A percentile compares a stretch with the other conserved stretches of the same genome.
These are phyloP conservation scores for Mungos mungo DNA, from an alignment of 2,113 vertebrate species.

Conservation along the genomic window DNA sequence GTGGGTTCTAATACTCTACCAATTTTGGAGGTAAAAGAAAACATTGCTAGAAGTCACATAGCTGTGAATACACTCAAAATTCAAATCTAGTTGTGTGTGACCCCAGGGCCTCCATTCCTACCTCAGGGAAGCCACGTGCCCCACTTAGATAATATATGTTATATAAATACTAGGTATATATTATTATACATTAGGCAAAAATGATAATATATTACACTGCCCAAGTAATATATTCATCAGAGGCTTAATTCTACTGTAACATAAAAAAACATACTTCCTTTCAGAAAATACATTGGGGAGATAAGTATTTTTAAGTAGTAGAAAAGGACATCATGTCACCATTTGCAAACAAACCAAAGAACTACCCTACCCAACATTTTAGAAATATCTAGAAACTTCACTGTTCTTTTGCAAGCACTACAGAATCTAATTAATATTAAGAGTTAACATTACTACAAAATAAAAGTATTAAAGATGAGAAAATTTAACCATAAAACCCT, in stretches of 20 bases:
- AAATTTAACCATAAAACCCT: conserved; percentile 28
- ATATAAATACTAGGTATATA: background rate
- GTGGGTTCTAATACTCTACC: background rate
- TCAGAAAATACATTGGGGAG: background rate
- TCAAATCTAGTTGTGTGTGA: background rate
- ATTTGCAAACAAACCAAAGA: conserved; percentile 31
- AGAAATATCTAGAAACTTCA: conserved; percentile 12
- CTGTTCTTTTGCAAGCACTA: conserved; percentile 25
- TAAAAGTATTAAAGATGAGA: conserved; percentile 9
- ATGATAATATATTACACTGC: background rate
- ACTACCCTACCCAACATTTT: background rate
- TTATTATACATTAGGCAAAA: background rate
- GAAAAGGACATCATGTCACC: background rate
- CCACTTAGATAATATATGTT: background rate
- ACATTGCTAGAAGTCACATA: background rate
- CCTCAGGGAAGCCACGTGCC: background rate
- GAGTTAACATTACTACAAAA: conserved; percentile 24
- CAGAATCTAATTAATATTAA: conserved; percentile 45
- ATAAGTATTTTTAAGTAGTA: conserved; percentile 19
- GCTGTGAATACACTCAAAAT: background rate
- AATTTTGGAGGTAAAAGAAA: conserved; percentile 15
- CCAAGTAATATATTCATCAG: background rate
- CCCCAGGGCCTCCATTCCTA: background rate
- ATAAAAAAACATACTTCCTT: conserved; percentile 28
- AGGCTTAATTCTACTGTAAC: background rate